Base-by-base conservation (phyloP, 2,113 vertebrate genomes). In the Otocyon megalotis region DNA sequence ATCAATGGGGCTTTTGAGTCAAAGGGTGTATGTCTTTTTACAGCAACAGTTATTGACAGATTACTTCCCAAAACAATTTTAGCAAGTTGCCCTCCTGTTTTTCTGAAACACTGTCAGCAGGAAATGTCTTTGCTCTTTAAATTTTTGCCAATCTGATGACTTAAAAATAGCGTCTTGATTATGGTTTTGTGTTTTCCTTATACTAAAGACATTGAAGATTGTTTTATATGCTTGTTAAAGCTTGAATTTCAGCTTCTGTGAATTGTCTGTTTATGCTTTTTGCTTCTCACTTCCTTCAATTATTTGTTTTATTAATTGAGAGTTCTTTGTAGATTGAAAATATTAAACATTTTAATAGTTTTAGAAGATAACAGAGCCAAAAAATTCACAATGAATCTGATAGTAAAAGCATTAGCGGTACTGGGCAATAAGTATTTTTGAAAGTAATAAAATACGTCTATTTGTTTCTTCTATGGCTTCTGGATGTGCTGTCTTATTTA, bases 271-370 rank as follows among this genome's bases (percentile, higher is more conserved):
- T 91, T 88, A 9, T 60, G n/a, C 54, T 5, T 3, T 88, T 71
- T 74, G 3, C 7, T 65, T 90, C 17, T 77, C 77, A 11, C 72
- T 77, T 95, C 76, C 58, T 81, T 62, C 22, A 74, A 13, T n/a
- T 56, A 80, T 92, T 86, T 86, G 54, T 24, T 37, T 89, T 67
- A 54, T 82, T 77, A 92, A 54, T 71, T 54, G 43, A 35, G 16
- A 80, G 8, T 48, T 72, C 62, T 77, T 72, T 92, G 22, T 84
- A 48, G 74, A 82, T 28, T 95, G 14, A 7, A 85, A 79, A 79
- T 79, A 43, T n/a, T 65, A 84, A 32, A 58, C 32, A 92, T 65
- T 92, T 88, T 72, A 71, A 50, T 56, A 94, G 32, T 83, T 88
- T 69, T 54, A 67, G 60, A 88, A 89, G 62, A 71, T 48, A 76